Conservation (phyloP, 2,797 vertebrate genomes). For the Esox lucius region DNA sequence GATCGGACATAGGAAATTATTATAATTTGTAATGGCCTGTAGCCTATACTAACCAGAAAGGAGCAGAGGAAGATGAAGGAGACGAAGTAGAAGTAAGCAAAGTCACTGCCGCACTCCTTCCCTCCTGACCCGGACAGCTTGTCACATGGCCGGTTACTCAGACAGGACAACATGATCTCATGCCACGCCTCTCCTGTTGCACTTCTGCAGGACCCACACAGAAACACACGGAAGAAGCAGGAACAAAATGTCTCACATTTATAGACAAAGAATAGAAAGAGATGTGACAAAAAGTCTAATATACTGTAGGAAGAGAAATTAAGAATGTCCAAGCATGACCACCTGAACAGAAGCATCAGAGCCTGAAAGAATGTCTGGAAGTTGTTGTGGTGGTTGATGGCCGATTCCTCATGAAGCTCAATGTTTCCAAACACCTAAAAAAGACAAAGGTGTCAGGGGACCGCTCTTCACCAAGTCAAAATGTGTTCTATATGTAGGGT, state of each 20-base stretch:
- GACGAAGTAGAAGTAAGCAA: constrained; percentile 98
- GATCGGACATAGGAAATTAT: not conserved
- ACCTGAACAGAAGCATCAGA: constrained; percentile 96
- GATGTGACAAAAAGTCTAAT: not conserved
- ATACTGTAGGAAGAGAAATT: not conserved
- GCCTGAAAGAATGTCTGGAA: constrained; percentile 96
- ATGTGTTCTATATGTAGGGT: not conserved
- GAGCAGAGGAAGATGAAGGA: constrained; percentile 99
- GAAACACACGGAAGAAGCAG: not conserved
- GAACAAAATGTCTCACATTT: not conserved
- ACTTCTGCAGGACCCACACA: constrained; percentile 76
- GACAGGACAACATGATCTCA: constrained; percentile 94
- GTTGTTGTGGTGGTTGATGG: constrained; percentile 94
- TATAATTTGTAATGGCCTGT: not conserved
- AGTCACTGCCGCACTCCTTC: constrained; percentile 93
- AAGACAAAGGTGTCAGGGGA: not conserved
- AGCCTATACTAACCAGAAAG: constrained; percentile 85
- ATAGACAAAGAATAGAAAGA: not conserved
- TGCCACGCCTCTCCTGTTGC: constrained; percentile 98
- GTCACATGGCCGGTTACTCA: constrained; percentile 85
- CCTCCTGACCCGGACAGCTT: constrained; percentile 72
- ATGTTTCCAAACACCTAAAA: constrained; percentile 97
- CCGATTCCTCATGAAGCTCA: constrained; percentile 80
- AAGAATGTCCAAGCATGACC: not conserved
- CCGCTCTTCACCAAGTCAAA: not conserved